Conservation (phyloP, 1,140 invertebrate genomes). For the Drosophila elegans region DNA sequence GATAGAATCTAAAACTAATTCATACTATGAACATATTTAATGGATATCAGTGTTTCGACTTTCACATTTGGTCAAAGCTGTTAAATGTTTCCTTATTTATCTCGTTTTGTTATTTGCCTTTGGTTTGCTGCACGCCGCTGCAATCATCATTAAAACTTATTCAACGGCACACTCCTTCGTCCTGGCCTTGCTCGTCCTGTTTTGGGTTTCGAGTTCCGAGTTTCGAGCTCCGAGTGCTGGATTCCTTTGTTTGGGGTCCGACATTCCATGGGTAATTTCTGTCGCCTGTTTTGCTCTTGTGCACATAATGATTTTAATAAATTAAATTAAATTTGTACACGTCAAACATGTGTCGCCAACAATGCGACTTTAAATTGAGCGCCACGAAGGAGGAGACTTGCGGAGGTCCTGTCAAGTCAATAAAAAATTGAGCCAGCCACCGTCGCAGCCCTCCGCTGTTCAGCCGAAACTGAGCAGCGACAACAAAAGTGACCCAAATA, state of each 20-base stretch:
- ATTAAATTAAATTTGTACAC: constrained; percentile 83
- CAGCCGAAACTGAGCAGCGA: constrained; percentile 67
- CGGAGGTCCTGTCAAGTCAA: constrained; percentile 71
- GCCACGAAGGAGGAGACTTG: constrained; percentile 6
- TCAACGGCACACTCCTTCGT: constrained; percentile 61
- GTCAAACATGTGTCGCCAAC: constrained; percentile 81
- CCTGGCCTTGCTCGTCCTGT: constrained; percentile 13
- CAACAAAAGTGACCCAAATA: constrained; percentile 82
- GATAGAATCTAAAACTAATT: too few relatives aligned
- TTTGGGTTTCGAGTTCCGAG: constrained; percentile 1
- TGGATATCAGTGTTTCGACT: constrained; percentile 31
- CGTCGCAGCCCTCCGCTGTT: neutral
- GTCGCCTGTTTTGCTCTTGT: constrained; percentile 65
- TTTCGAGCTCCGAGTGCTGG: neutral
- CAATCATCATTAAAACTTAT: constrained; percentile 83
- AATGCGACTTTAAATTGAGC: constrained; percentile 77
- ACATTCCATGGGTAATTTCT: constrained; percentile 61
- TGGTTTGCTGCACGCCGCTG: constrained; percentile 73
- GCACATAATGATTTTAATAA: constrained; percentile 82
- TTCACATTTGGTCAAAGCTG: neutral
- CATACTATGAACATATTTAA: constrained; percentile 1
- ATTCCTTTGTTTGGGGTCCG: constrained; percentile 22
- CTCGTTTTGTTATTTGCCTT: constrained; percentile 42
- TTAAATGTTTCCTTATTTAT: constrained; percentile 18
- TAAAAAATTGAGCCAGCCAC: constrained; percentile 66